Percentiles rank a stretch among this genome's conserved stretches.
These are phyloP conservation scores for Xylota segnis DNA, from an alignment of 2,888 invertebrate genomes.

Conservation along the genomic window DNA sequence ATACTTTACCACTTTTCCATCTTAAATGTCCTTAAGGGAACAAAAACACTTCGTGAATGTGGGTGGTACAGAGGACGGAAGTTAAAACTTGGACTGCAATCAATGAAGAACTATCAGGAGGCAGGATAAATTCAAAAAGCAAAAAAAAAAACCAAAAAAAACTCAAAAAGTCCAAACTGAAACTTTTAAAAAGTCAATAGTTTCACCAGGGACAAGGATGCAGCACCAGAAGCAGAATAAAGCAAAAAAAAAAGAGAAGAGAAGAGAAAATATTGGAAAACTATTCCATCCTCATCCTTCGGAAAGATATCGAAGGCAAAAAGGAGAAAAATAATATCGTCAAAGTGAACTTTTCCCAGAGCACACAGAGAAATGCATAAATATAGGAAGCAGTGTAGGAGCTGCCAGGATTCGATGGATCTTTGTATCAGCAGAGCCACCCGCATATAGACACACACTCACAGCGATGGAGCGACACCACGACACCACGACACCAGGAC, in stretches of 20 bases:
- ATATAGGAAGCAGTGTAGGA: slow-evolving; percentile 62
- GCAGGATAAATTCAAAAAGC: slow-evolving; percentile 42
- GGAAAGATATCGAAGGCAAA: slow-evolving; percentile 65
- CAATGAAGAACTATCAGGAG: slow-evolving; percentile 66
- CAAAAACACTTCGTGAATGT: slow-evolving; percentile 35
- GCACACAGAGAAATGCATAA: slow-evolving; percentile 69
- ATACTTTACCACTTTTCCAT: slow-evolving; percentile 54
- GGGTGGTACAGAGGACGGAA: slow-evolving; percentile 27
- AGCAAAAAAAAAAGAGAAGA: slow-evolving; percentile 12
- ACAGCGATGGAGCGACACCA: too few relatives aligned
- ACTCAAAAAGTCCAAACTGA: slow-evolving; percentile 48
- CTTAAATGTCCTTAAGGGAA: slow-evolving; percentile 63
- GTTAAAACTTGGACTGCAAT: slow-evolving; percentile 72
- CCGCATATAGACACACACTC: slow-evolving; percentile 35
- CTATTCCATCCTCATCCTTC: slow-evolving; percentile 68
- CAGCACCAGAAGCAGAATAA: slow-evolving; percentile 19
- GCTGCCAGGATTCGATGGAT: slow-evolving; percentile 72
- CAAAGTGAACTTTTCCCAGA: slow-evolving; percentile 73
- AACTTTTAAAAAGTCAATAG: slow-evolving; percentile 76
- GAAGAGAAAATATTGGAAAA: slow-evolving; percentile 66
- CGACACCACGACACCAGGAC: slow-evolving; percentile 13
- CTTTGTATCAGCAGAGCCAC: slow-evolving; percentile 66
- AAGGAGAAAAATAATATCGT: slow-evolving; percentile 68
- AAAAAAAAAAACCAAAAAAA: slow-evolving; percentile 15
- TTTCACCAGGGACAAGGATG: slow-evolving; percentile 58